Evolutionary conservation across 1,140 invertebrate genomes (phyloP).

Genomic region (Drosophila leontia): DNA sequence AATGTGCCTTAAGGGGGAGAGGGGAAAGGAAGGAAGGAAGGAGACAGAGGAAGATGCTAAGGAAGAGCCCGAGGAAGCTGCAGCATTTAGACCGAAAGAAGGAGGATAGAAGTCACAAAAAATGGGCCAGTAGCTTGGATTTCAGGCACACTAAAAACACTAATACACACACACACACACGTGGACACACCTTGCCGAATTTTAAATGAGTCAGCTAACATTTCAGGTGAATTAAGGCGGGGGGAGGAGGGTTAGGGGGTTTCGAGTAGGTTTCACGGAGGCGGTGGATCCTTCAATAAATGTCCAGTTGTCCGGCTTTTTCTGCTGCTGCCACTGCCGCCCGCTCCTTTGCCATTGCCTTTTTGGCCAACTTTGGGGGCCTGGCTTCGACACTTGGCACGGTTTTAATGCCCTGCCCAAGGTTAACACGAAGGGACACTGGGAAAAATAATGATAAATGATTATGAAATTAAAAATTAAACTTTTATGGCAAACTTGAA

Average conservation of each 20-base stretch:
- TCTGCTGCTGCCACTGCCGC: constrained; percentile 8
- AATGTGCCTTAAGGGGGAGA: not conserved
- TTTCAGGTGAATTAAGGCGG: constrained; percentile 19
- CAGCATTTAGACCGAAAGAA: constrained; percentile 19
- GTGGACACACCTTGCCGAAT: constrained; percentile 56
- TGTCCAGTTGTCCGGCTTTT: constrained; percentile 40
- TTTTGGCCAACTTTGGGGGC: constrained; percentile 32
- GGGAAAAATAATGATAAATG: constrained; percentile 30
- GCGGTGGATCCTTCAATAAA: constrained; percentile 49
- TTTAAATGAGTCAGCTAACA: constrained; percentile 60
- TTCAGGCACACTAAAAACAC: constrained; percentile 29
- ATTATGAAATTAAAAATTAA: too few species aligned
- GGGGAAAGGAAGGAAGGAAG: not conserved
- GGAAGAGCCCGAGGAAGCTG: constrained; percentile 24
- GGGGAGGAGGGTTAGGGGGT: not conserved
- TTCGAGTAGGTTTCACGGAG: constrained; percentile 7
- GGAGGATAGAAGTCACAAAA: constrained; percentile 10
- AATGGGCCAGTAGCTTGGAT: constrained; percentile 36
- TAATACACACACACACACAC: constrained; percentile 8
- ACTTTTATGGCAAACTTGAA: too few species aligned
- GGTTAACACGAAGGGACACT: constrained; percentile 57
- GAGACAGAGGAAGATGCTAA: not conserved
- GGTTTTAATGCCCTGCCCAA: constrained; percentile 78
- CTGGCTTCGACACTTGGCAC: constrained; percentile 71
- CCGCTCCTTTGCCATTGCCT: not conserved